These are phyloP conservation scores for Psittacara wagleri DNA, from an alignment of 2,113 vertebrate genomes.

Conservation along the genomic window DNA sequence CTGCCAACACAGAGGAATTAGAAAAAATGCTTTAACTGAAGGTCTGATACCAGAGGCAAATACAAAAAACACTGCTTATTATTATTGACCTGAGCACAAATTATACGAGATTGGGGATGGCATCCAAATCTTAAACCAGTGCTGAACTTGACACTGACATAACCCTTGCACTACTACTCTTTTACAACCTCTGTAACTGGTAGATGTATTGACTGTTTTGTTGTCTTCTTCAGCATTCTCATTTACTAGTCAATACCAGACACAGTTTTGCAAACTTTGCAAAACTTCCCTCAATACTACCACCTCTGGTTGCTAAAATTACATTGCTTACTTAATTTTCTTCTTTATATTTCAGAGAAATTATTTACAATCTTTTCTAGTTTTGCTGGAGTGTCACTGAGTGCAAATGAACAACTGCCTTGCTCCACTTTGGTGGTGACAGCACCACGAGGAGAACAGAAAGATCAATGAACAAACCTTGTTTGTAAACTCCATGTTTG, in stretches of 20 bases:
- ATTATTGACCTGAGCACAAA: neutral
- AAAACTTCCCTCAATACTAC: neutral
- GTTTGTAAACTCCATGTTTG: neutral
- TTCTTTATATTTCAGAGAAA: neutral
- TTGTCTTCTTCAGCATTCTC: neutral
- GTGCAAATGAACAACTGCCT: neutral
- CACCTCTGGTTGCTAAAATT: neutral
- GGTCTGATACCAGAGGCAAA: neutral
- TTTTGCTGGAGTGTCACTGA: neutral
- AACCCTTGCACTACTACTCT: neutral
- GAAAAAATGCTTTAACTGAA: neutral
- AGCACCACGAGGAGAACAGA: neutral
- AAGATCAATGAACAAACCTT: neutral
- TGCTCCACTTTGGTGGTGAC: neutral
- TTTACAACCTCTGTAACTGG: neutral
- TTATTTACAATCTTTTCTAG: neutral
- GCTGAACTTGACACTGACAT: neutral
- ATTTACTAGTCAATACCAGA: neutral
- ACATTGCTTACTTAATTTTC: neutral
- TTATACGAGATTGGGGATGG: neutral
- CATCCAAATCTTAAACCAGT: neutral
- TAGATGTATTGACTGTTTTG: neutral
- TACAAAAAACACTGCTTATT: neutral
- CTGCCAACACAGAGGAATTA: neutral
- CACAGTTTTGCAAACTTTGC: neutral